Conservation (phyloP, 2,113 vertebrate species). For the Protobothrops flavoviridis region DNA sequence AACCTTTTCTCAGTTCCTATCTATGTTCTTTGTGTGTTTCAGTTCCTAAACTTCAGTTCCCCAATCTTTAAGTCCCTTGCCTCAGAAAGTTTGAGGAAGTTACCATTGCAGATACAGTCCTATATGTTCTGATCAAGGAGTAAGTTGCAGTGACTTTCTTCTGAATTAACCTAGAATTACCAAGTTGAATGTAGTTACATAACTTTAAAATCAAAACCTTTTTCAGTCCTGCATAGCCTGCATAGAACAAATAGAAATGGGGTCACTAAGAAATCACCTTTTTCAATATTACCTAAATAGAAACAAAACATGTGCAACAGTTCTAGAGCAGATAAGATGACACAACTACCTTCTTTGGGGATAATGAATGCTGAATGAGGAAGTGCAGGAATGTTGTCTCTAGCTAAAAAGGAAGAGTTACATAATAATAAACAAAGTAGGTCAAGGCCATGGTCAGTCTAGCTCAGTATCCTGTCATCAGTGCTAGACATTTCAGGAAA, state of each 20-base stretch:
- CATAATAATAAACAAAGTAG: slow-evolving; percentile 18
- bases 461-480: slow-evolving; percentile 24
- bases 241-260: background rate
- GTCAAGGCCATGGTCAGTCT: slow-evolving; percentile 17
- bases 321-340: background rate
- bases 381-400: slow-evolving; percentile 10
- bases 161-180: background rate
- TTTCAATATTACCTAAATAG: slow-evolving; percentile 1
- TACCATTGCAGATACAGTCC: background rate
- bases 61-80: background rate
- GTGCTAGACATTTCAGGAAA: background rate
- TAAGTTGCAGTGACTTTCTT: background rate
- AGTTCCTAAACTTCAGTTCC: background rate
- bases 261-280: background rate
- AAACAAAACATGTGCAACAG: background rate
- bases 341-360: background rate
- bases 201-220: background rate
- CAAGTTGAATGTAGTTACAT: background rate
- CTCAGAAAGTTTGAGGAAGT: background rate
- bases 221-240: background rate
- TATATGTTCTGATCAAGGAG: background rate
- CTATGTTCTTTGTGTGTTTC: background rate
- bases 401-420: slow-evolving; percentile 6
- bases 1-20: background rate
- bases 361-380: slow-evolving; percentile 6